These are phyloP conservation scores for Elanoides forficatus DNA, from an alignment of 2,113 vertebrate genomes.

Conservation along the genomic window DNA sequence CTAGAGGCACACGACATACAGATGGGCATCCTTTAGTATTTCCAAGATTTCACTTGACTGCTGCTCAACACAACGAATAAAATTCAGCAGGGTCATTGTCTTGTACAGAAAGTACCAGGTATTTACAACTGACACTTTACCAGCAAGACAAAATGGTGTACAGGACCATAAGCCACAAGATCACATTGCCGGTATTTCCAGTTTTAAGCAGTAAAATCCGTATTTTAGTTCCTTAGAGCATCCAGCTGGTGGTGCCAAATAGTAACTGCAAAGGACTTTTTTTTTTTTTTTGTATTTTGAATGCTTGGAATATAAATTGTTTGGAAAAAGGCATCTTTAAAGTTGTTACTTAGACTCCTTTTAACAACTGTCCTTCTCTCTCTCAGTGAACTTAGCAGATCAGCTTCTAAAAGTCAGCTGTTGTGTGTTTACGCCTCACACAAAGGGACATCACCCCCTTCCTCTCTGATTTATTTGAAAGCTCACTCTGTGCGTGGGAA, in stretches of 20 bases:
- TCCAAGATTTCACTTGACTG: neutral
- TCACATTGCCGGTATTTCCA: neutral
- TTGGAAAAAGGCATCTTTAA: neutral
- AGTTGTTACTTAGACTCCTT: neutral
- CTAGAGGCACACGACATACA: neutral
- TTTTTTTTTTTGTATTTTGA: neutral
- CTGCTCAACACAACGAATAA: neutral
- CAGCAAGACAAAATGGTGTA: neutral
- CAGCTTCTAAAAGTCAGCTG: neutral
- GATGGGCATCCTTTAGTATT: neutral
- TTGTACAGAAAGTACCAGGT: neutral
- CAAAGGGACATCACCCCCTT: neutral
- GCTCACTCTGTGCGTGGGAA: neutral
- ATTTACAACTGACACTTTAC: neutral
- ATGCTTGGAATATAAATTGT: neutral
- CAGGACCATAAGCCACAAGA: neutral
- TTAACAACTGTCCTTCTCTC: neutral
- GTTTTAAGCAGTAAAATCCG: neutral
- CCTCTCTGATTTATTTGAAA: neutral
- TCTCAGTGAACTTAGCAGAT: neutral
- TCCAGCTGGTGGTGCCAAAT: conserved; percentile 70
- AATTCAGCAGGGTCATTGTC: neutral
- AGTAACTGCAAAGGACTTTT: conserved; percentile 6
- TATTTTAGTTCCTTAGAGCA: conserved; percentile 33
- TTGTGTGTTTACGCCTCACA: neutral